A percentile compares a stretch with the other conserved stretches of the same genome.
phyloP scores from a whole-genome alignment of 2,113 vertebrate genomes.

The Microcebus tavaratra region DNA sequence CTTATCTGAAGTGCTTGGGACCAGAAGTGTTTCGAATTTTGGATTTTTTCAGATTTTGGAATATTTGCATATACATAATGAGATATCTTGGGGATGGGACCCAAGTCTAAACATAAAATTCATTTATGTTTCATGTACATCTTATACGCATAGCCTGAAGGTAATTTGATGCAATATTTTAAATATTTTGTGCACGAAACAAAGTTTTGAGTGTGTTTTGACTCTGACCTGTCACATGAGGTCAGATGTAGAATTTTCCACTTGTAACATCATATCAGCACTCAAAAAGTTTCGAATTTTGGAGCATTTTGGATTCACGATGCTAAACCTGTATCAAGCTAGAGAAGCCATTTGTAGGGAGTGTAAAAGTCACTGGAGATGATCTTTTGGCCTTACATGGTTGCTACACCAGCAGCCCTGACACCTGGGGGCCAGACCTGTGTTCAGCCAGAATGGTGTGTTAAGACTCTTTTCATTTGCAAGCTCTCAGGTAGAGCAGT shows the following conservation, averaged over 20 bases:
- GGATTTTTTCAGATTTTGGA: not conserved
- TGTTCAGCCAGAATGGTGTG: fast-evolving
- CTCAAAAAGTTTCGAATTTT: not conserved
- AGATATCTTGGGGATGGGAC: not conserved
- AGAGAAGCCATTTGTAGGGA: not conserved
- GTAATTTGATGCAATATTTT: not conserved
- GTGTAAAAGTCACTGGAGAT: not conserved
- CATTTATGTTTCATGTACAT: not conserved
- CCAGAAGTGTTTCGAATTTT: not conserved
- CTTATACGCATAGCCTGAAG: not conserved
- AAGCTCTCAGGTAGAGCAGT: not conserved
- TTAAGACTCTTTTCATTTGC: not conserved
- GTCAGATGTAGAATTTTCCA: not conserved
- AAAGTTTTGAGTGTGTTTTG: not conserved
- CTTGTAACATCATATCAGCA: not conserved
- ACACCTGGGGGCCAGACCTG: not conserved
- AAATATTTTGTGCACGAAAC: not conserved
- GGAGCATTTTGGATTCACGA: not conserved
- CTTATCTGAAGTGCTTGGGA: not conserved
- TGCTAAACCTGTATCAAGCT: not conserved
- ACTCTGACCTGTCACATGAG: not conserved
- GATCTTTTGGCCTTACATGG: not conserved
- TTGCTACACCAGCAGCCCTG: fast-evolving
- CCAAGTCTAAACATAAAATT: not conserved
- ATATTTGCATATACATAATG: not conserved